Evolutionary conservation across 2,888 invertebrate genomes (phyloP).

Genomic region (Oscheius sp.): DNA sequence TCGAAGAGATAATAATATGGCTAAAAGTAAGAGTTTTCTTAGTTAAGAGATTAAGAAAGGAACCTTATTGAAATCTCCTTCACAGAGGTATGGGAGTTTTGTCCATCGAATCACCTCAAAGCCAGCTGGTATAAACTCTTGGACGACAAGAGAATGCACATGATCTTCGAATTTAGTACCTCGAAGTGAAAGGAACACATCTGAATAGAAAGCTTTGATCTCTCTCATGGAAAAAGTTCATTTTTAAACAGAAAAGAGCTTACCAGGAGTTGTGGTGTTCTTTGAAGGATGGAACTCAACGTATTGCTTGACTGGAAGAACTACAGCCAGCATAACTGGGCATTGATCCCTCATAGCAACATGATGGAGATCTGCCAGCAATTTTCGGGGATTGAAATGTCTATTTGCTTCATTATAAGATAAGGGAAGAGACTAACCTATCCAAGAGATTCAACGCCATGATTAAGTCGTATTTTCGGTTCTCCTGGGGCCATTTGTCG

Average conservation of each 20-base stretch:
- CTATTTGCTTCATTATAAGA: constrained; percentile 25
- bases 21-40: too few species aligned
- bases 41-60: not conserved
- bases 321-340: constrained; percentile 81
- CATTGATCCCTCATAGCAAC: constrained; percentile 77
- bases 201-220: too few species aligned
- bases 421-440: constrained; percentile 72
- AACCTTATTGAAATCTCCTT: constrained; percentile 79
- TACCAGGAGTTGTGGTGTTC: constrained; percentile 48
- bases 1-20: constrained; percentile 63
- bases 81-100: constrained; percentile 92
- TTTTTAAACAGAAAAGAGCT: not conserved
- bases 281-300: constrained; percentile 78
- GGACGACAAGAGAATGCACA: constrained; percentile 78
- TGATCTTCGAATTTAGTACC: constrained; percentile 77
- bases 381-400: constrained; percentile 83
- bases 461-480: constrained; percentile 77
- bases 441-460: constrained; percentile 92
- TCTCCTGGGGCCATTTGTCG: constrained; percentile 52
- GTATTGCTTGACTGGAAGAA: constrained; percentile 91
- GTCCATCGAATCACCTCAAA: constrained; percentile 84
- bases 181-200: constrained; percentile 70
- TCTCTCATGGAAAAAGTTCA: too few species aligned
- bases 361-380: constrained; percentile 80
- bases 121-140: constrained; percentile 78